These are phyloP conservation scores for Amia ocellicauda DNA, from an alignment of 2,113 vertebrate genomes.

Conservation along the genomic window DNA sequence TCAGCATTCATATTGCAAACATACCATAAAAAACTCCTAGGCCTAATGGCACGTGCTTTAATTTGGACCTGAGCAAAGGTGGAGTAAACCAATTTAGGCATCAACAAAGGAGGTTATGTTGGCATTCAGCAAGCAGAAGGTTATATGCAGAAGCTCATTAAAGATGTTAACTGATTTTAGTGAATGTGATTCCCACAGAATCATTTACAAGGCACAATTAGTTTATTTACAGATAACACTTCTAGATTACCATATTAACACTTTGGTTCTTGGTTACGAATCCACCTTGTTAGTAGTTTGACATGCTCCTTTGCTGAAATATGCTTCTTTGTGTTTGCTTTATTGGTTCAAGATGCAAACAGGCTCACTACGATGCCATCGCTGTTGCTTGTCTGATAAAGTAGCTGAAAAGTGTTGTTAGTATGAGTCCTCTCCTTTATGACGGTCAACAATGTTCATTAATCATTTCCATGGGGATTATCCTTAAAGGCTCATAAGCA, in stretches of 20 bases:
- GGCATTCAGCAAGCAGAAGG: slow-evolving; percentile 82
- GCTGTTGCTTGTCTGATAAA: slow-evolving; percentile 71
- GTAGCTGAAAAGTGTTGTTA: slow-evolving; percentile 75
- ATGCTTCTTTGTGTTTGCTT: slow-evolving; percentile 63
- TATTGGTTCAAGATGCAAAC: slow-evolving; percentile 79
- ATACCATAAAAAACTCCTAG: slow-evolving; percentile 54
- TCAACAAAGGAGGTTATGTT: slow-evolving; percentile 74
- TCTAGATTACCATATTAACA: slow-evolving; percentile 72
- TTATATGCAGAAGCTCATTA: slow-evolving; percentile 82
- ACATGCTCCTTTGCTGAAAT: slow-evolving; percentile 69
- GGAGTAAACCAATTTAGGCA: slow-evolving; percentile 56
- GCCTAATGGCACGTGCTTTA: slow-evolving; percentile 69
- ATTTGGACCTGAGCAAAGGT: slow-evolving; percentile 65
- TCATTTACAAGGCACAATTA: slow-evolving; percentile 93
- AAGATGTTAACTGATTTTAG: slow-evolving; percentile 86
- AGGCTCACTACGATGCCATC: slow-evolving; percentile 76
- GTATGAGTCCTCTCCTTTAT: slow-evolving; percentile 81
- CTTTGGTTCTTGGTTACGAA: slow-evolving; percentile 59
- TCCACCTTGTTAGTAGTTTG: slow-evolving; percentile 88
- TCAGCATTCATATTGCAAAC: slow-evolving; percentile 37
- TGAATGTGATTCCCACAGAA: slow-evolving; percentile 72
- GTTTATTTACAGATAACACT: slow-evolving; percentile 88
- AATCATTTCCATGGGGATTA: slow-evolving; percentile 82
- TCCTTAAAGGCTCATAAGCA: slow-evolving; percentile 88
- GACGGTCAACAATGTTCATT: slow-evolving; percentile 74